Evolutionary conservation across 23 tunicate genomes (phyloP), one percentile per base, ranked within the genome.

Genomic region (Ascidia mentula): DNA sequence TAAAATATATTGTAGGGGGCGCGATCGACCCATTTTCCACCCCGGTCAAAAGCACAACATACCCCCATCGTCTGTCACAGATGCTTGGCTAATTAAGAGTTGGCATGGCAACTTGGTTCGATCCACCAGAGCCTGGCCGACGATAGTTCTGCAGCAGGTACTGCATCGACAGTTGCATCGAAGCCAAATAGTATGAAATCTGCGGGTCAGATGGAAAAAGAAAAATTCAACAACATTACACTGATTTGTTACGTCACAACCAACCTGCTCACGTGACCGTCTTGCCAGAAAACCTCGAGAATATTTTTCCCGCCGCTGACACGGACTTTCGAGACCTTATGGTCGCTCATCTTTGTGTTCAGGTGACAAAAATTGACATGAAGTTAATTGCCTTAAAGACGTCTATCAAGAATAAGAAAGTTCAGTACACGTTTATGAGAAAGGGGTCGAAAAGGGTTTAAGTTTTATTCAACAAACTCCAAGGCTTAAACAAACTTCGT

Each of bases 181-280:
- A 26, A 53, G 24, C 65, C 65, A 53, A 28, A 53, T 9, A 3
- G 65, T 53, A 28, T 53, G 65, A 9, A 53, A 53, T 53, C 65
- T 53, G 65, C 15, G 53, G 12, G 12, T 42, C 53, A 15, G 53
- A 42, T 42, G 53, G 53, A 42, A 42, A 42, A 5, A 28, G 12
- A 53, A 53, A 26, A 53, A 53, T 53, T 53, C 13, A 6, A 6
- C 65, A 53, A 53, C 65, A 9, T 6, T 3, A 1, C 2, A 6
- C 13, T 1, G 65, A 26, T 20, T 6, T 53, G 65, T 53, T 53
- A 53, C 65, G 65, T 53, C 53, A 42, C 53, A 42, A 42, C 12
- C 53, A 42, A 53, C 65, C 65, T 53, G 65, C 65, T 53, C 65
- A 53, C 65, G 65, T 53, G 65, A 53, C 65, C 65, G 24, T 53